A percentile compares a stretch with the other conserved stretches of the same genome.
Evolutionary conservation across 2,888 invertebrate species (phyloP).

Genomic region (Ametastegia equiseti): DNA sequence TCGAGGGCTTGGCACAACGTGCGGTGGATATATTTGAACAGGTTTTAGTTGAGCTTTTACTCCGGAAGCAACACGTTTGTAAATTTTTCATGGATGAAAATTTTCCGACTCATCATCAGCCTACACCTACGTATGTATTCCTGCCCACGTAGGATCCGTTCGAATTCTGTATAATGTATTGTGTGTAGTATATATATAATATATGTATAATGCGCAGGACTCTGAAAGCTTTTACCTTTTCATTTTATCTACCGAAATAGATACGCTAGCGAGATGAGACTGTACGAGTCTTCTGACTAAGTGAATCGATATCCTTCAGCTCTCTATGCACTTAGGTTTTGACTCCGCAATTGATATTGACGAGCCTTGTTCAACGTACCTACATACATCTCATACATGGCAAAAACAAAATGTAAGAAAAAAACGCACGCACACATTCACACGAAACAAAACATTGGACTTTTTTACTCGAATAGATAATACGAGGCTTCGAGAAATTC

Average conservation of each 20-base stretch:
- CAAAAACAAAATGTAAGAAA: not conserved
- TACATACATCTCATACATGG: not conserved
- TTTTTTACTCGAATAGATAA: too few relatives aligned
- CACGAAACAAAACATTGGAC: too few relatives aligned
- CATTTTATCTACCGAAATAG: not conserved
- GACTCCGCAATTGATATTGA: not conserved
- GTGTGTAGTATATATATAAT: not conserved
- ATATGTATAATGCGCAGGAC: not conserved
- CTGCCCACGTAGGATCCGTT: too few relatives aligned
- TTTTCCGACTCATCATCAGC: not conserved
- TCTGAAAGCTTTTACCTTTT: constrained; percentile 6
- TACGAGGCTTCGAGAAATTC: too few relatives aligned
- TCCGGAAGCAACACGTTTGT: not conserved
- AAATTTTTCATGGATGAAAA: not conserved
- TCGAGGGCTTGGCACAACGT: too few relatives aligned
- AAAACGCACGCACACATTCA: too few relatives aligned
- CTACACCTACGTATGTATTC: too few relatives aligned
- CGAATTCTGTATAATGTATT: not conserved
- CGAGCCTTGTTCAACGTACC: not conserved
- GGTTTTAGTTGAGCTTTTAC: not conserved
- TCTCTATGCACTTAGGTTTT: not conserved
- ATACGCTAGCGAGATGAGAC: not conserved
- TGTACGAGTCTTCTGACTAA: not conserved
- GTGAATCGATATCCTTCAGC: constrained; percentile 16
- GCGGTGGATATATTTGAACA: too few relatives aligned